Percentiles rank a stretch among this genome's conserved stretches.
Conservation (phyloP, 2,888 invertebrate genomes). For the Apamea monoglypha region DNA sequence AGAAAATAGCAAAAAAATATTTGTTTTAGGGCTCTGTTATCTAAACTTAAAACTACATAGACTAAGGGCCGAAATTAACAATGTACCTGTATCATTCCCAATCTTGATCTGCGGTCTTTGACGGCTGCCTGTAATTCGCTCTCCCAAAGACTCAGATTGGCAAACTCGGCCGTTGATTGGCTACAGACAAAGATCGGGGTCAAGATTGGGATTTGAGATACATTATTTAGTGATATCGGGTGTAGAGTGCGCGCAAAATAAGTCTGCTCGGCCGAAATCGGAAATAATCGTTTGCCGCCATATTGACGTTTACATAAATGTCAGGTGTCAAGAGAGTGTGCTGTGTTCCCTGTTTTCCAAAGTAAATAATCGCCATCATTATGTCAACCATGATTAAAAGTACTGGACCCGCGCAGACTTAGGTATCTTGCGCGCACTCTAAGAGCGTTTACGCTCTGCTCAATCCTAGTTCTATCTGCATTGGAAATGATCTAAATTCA, state of each 20-base stretch:
- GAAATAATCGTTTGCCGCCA: background rate
- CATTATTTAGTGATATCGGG: background rate
- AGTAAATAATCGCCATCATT: background rate
- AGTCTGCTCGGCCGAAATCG: background rate
- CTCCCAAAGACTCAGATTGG: background rate
- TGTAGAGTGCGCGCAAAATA: background rate
- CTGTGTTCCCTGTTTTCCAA: background rate
- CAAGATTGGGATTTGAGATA: background rate
- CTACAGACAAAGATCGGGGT: slow-evolving; percentile 3
- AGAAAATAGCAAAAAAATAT: background rate
- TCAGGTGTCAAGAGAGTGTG: background rate
- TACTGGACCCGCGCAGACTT: background rate
- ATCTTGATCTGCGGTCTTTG: background rate
- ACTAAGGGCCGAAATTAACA: background rate
- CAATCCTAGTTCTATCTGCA: background rate
- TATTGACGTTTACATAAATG: background rate
- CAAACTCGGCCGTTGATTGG: slow-evolving; percentile 10
- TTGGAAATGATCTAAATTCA: background rate
- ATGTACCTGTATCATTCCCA: background rate
- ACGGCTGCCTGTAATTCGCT: background rate
- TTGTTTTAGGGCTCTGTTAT: slow-evolving; percentile 39
- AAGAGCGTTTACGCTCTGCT: background rate
- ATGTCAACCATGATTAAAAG: background rate
- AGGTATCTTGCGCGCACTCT: too few species aligned
- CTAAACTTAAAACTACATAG: background rate